These are phyloP conservation scores for Drosophila tanythrix DNA, from an alignment of 2,888 invertebrate species.

Conservation along the genomic window DNA sequence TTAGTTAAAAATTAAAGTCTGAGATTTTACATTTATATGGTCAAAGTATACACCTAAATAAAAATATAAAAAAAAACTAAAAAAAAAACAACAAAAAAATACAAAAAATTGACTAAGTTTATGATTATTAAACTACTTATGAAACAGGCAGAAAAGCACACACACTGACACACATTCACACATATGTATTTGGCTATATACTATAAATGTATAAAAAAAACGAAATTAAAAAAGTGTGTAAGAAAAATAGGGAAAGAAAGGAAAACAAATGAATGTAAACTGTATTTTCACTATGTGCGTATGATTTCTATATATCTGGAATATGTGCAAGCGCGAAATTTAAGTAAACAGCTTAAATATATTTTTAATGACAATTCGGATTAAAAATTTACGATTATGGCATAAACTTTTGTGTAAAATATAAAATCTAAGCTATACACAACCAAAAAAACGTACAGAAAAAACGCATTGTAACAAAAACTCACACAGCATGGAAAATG, in stretches of 20 bases:
- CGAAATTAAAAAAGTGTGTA: slow-evolving; percentile 22
- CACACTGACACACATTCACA: slow-evolving; percentile 26
- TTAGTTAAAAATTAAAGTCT: slow-evolving; percentile 83
- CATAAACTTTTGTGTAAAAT: slow-evolving; percentile 78
- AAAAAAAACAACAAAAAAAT: slow-evolving; percentile 34
- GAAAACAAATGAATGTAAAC: slow-evolving; percentile 30
- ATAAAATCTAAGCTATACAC: slow-evolving; percentile 62
- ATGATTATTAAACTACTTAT: slow-evolving; percentile 59
- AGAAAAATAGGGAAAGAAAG: slow-evolving; percentile 17
- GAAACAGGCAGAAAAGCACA: slow-evolving; percentile 22
- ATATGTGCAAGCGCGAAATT: slow-evolving; percentile 61
- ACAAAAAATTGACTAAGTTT: slow-evolving; percentile 65
- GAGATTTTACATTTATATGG: slow-evolving; percentile 79
- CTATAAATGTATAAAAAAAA: slow-evolving; percentile 42
- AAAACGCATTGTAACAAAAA: slow-evolving; percentile 77
- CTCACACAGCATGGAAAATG: slow-evolving; percentile 71
- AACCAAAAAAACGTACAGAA: slow-evolving; percentile 48
- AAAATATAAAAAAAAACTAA: slow-evolving; percentile 41
- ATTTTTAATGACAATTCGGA: slow-evolving; percentile 69
- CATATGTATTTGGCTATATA: slow-evolving; percentile 64
- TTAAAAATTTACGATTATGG: slow-evolving; percentile 73
- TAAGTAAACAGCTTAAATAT: slow-evolving; percentile 73
- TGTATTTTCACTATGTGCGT: slow-evolving; percentile 58
- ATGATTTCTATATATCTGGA: slow-evolving; percentile 68
- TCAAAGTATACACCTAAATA: slow-evolving; percentile 68